Evolutionary conservation across 2,797 vertebrate species (phyloP), one percentile per base, ranked within the genome.

Genomic region (Myripristis murdjan): DNA sequence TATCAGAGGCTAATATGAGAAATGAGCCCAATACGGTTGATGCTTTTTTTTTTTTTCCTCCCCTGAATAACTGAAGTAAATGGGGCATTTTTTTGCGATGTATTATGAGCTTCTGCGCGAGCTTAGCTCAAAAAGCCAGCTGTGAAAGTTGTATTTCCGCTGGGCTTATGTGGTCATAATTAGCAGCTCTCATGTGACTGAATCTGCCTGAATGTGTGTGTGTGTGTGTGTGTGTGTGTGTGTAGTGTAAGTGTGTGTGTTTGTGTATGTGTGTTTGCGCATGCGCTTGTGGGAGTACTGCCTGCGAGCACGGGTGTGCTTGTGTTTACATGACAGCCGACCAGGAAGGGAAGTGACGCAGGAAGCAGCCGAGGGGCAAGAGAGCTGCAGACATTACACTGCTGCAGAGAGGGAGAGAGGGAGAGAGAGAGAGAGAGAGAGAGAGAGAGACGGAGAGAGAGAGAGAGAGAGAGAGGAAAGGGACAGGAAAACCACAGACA

Each of bases 311-410:
- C 54, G 80, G 61, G 73, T 70, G 84, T 84, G 87, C 77, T 76
- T 64, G 77, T 93, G 89, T 92, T 91, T 92, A 89, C 87, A 87
- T 85, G 83, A 86, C 86, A 75, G 81, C 59, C 39, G 51, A 87
- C 58, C 78, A 76, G 76, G 57, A 89, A 64, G 81, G 89, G 91
- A 92, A 93, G 92, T 92, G 93, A 94, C 90, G 92, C 89, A 90
- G 87, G 79, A 90, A 76, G 58, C 71, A 64, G 77, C 7, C 5
- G 68, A 85, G 77, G 79, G 69, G 77, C 57, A 77, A 81, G 83
- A 71, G 83, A 71, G 77, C 75, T 82, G 89, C 87, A 92, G 88
- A 89, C 83, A 81, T 87, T 83, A 82, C 85, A 61, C 69, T 74
- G 83, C 83, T 86, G 88, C 82, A 89, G 83, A 82, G 66, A 57